Evolutionary conservation across 2,888 invertebrate genomes (phyloP).

Genomic region (Agrotis puta): DNA sequence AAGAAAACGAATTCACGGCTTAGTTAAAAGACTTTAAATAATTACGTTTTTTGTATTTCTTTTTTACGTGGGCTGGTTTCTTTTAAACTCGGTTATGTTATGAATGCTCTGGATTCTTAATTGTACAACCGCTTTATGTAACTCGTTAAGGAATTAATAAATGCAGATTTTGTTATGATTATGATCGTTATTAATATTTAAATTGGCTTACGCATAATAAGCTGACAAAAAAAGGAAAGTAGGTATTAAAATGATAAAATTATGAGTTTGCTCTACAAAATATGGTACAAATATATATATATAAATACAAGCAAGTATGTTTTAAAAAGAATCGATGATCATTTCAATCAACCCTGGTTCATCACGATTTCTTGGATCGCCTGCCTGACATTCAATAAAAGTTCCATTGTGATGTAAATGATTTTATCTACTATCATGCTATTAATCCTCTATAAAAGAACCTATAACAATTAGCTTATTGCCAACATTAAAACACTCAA

Average conservation of each 20-base stretch:
- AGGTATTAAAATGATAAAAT: neutral
- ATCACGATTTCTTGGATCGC: neutral
- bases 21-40: conserved; percentile 8
- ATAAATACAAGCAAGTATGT: neutral
- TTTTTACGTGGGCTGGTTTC: conserved; percentile 41
- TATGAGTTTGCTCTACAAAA: neutral
- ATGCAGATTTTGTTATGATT: conserved; percentile 13
- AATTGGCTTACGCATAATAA: neutral
- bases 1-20: conserved; percentile 19
- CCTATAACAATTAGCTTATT: too few relatives aligned
- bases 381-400: too few relatives aligned
- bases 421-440: too few relatives aligned
- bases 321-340: neutral
- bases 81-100: conserved; percentile 18
- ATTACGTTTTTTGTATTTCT: conserved; percentile 5
- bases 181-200: neutral
- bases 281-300: too few relatives aligned
- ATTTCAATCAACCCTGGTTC: neutral
- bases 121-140: conserved; percentile 44
- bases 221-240: conserved; percentile 2
- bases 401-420: too few relatives aligned
- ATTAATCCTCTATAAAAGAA: too few relatives aligned
- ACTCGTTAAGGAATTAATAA: conserved; percentile 31
- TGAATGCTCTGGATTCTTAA: conserved; percentile 44
- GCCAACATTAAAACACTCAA: too few relatives aligned